phyloP scores from a whole-genome alignment of 2,113 vertebrate species.

The Planiliza haematocheilus region DNA sequence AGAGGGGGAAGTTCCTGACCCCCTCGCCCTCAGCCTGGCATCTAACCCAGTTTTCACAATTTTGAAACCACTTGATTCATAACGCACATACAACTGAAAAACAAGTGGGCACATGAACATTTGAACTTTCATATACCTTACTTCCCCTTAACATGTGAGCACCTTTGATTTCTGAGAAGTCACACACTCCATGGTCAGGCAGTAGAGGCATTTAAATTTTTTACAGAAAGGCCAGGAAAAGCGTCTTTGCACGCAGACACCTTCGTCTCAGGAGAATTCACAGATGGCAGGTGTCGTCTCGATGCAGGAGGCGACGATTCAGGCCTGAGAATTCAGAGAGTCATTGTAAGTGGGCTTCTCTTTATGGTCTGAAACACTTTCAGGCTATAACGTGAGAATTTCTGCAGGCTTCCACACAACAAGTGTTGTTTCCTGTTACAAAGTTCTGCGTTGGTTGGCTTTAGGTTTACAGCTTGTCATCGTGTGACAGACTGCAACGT shows the following conservation, averaged over 20 bases:
- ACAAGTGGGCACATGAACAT: constrained; percentile 71
- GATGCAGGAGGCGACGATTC: neutral
- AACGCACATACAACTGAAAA: constrained; percentile 16
- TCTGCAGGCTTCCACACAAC: neutral
- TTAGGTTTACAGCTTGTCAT: neutral
- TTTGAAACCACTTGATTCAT: constrained; percentile 53
- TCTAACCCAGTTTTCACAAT: neutral
- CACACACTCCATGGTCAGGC: neutral
- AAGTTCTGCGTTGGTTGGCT: neutral
- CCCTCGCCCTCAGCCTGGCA: constrained; percentile 16
- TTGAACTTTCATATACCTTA: constrained; percentile 73
- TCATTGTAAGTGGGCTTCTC: neutral
- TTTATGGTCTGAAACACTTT: neutral
- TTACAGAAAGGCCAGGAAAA: neutral
- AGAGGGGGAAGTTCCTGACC: constrained; percentile 32
- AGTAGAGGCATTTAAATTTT: neutral
- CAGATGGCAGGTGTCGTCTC: neutral
- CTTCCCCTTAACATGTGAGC: neutral
- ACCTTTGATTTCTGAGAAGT: constrained; percentile 36
- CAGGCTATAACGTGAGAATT: neutral
- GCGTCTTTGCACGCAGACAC: neutral
- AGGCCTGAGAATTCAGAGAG: neutral
- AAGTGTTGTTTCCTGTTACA: constrained; percentile 33
- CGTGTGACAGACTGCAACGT: neutral
- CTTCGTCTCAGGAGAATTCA: neutral